Percentiles rank a stretch among this genome's conserved stretches.
Evolutionary conservation across 2,797 vertebrate species (phyloP).

Genomic region (Hydrocynus forskahlii): DNA sequence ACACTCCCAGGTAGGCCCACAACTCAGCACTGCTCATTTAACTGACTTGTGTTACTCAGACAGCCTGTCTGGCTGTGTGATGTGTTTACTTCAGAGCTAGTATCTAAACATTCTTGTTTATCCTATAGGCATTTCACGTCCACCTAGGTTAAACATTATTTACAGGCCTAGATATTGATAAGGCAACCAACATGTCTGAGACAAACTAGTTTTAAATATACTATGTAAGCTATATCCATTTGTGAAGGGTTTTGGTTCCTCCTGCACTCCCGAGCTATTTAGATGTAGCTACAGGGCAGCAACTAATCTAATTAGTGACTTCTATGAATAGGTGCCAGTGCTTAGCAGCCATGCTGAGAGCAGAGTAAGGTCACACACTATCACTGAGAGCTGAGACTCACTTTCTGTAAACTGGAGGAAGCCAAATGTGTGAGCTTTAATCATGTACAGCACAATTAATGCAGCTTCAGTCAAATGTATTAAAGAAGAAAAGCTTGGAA

Average conservation of each 20-base stretch:
- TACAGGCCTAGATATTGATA: background rate
- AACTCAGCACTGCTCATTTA: background rate
- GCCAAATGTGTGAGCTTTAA: background rate
- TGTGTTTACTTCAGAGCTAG: background rate
- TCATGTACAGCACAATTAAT: background rate
- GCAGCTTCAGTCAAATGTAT: background rate
- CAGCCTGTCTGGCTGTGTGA: background rate
- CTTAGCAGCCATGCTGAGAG: conserved; percentile 25
- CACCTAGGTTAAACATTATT: background rate
- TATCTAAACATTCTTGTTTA: background rate
- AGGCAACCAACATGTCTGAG: background rate
- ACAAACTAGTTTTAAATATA: background rate
- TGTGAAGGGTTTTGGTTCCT: conserved; percentile 31
- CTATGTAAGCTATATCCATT: conserved; percentile 9
- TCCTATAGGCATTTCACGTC: background rate
- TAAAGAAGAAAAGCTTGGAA: background rate
- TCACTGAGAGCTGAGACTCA: conserved; percentile 1
- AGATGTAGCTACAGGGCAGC: conserved; percentile 7
- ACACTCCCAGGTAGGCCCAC: conserved; percentile 24
- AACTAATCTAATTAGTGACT: conserved; percentile 52
- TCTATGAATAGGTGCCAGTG: conserved; percentile 51
- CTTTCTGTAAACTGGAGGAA: background rate
- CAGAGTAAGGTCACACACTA: conserved; percentile 5
- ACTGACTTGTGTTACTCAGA: background rate
- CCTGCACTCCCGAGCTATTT: conserved; percentile 29